Evolutionary conservation across 2,797 vertebrate species (phyloP).

Genomic region (Leptatherina wallacei): DNA sequence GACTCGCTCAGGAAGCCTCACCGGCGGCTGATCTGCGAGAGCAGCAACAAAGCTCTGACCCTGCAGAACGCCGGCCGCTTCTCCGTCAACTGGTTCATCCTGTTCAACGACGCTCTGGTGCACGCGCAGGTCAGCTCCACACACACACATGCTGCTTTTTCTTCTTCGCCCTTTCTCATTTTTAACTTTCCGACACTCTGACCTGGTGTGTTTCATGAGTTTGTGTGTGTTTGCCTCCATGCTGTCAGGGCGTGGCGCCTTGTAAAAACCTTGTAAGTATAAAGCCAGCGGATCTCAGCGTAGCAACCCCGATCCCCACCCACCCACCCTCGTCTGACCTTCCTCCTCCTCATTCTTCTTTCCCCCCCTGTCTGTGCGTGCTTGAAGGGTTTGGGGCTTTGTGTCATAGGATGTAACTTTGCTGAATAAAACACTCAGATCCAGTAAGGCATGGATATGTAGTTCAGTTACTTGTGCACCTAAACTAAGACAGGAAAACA

Average conservation of each 20-base stretch:
- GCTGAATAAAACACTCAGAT: not conserved
- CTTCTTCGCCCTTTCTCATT: constrained; percentile 5
- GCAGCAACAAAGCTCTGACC: constrained; percentile 91
- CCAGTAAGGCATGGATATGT: not conserved
- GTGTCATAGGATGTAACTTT: constrained; percentile 38
- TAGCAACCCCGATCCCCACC: constrained; percentile 14
- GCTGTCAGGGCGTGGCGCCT: constrained; percentile 86
- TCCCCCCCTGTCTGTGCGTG: not conserved
- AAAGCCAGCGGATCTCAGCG: constrained; percentile 46
- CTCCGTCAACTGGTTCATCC: constrained; percentile 96
- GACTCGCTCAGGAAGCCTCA: constrained; percentile 91
- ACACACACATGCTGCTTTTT: not conserved
- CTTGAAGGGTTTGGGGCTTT: constrained; percentile 40
- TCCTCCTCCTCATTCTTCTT: constrained; percentile 23
- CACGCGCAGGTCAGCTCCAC: constrained; percentile 89
- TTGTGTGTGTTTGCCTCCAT: constrained; percentile 83
- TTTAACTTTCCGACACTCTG: constrained; percentile 31
- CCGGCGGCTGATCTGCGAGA: constrained; percentile 93
- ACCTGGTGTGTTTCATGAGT: constrained; percentile 65
- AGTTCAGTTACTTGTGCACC: not conserved
- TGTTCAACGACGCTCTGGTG: constrained; percentile 92
- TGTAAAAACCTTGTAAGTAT: constrained; percentile 87
- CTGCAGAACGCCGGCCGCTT: constrained; percentile 94
- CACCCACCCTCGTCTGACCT: constrained; percentile 19
- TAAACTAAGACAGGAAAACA: not conserved